These are phyloP conservation scores for Microtus richardsoni DNA, from an alignment of 2,113 vertebrate genomes.

Conservation along the genomic window DNA sequence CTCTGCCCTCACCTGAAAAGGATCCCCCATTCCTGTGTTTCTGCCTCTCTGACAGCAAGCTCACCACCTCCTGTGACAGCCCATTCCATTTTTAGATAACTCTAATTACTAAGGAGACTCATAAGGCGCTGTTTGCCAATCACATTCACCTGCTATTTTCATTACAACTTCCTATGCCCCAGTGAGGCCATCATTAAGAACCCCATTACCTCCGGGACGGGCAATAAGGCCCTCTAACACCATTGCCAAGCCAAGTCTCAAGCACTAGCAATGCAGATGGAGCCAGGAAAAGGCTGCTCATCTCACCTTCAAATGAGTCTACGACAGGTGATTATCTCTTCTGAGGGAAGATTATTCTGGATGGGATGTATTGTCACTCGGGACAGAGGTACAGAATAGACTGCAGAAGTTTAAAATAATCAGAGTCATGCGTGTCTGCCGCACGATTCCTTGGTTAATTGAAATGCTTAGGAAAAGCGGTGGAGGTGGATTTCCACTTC, in stretches of 20 bases:
- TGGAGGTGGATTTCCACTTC: slow-evolving; percentile 51
- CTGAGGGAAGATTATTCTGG: slow-evolving; percentile 60
- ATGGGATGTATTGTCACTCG: background rate
- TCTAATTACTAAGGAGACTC: slow-evolving; percentile 62
- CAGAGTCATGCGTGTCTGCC: background rate
- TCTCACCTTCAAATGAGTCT: slow-evolving; percentile 49
- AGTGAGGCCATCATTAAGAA: slow-evolving; percentile 41
- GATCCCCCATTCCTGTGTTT: background rate
- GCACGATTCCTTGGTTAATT: slow-evolving; percentile 71
- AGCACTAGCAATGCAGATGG: slow-evolving; percentile 42
- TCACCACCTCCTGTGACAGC: background rate
- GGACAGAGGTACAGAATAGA: slow-evolving; percentile 60
- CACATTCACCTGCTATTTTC: slow-evolving; percentile 67
- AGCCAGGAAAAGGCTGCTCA: slow-evolving; percentile 51
- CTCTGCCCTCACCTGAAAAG: background rate
- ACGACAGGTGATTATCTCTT: slow-evolving; percentile 67
- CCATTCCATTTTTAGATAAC: slow-evolving; percentile 64
- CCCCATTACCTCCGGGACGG: slow-evolving; percentile 65
- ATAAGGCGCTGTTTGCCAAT: slow-evolving; percentile 57
- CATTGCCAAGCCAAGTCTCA: slow-evolving; percentile 31
- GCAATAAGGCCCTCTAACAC: slow-evolving; percentile 24
- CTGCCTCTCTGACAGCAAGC: background rate
- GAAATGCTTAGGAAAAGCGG: slow-evolving; percentile 58
- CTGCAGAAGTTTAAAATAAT: slow-evolving; percentile 70
- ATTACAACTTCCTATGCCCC: slow-evolving; percentile 58